Base-by-base conservation (phyloP, 2,888 invertebrate species). In the Diarsia mendica region DNA sequence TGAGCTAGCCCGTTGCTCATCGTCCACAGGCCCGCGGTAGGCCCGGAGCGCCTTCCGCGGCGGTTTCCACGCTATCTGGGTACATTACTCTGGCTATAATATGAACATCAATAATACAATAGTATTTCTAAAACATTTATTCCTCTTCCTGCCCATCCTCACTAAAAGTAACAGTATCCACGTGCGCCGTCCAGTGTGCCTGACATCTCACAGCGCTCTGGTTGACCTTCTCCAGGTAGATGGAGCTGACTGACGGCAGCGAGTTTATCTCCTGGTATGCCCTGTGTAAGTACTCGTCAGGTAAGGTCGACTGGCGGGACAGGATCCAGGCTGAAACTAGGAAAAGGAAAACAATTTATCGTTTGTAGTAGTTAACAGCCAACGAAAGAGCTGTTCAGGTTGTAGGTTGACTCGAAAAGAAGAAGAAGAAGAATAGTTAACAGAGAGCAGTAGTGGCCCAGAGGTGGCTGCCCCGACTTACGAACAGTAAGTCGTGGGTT, bases 321-420 rank as follows among this genome's bases (percentile, higher is more conserved):
- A 96, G 79, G 28, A 96, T 93, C 96, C 96, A 96, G 0, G 94
- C 95, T 88, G 92, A 82, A 86, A 95, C 96, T 96, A 88, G 88
- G 4, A 49, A 49, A 39, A n/a, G 10, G 5, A 18, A 6, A 39
- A n/a, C 3, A n/a, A 2, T 51, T 20, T 44, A 28, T 58, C 15
- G 55, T 39, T 28, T 28, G 28, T 28, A 28, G n/a, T n/a, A n/a
- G n/a, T n/a, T n/a, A n/a, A n/a, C n/a, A n/a, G n/a, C n/a, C n/a
- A n/a, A n/a, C n/a, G n/a, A n/a, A n/a, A n/a, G n/a, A n/a, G n/a
- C n/a, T n/a, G n/a, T n/a, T n/a, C n/a, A n/a, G n/a, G n/a, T n/a
- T n/a, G n/a, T n/a, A n/a, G n/a, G n/a, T n/a, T n/a, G n/a, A n/a
- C n/a, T n/a, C n/a, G n/a, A n/a, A n/a, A n/a, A n/a, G n/a, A n/a